Conservation (phyloP, 2,888 invertebrate species). For the Morpho deidamia region DNA sequence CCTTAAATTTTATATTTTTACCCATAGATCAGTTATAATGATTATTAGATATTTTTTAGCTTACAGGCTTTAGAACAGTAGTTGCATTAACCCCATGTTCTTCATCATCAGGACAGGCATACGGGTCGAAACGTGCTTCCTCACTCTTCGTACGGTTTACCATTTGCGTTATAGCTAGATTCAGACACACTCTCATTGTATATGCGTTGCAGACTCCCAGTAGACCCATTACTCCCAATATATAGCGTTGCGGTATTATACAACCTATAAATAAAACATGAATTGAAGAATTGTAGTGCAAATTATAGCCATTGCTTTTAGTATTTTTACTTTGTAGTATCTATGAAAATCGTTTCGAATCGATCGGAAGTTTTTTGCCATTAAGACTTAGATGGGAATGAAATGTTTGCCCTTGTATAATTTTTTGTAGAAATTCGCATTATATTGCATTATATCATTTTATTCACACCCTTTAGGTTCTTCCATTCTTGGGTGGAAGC, state of each 20-base stretch:
- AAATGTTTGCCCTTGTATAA: too few species aligned
- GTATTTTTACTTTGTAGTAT: too few species aligned
- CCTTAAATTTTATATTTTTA: too few species aligned
- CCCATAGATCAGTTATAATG: too few species aligned
- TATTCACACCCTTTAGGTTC: too few species aligned
- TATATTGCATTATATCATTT: too few species aligned
- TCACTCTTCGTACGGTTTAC: slow-evolving; percentile 47
- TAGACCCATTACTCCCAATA: slow-evolving; percentile 85
- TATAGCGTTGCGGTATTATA: slow-evolving; percentile 81
- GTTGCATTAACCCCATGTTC: slow-evolving; percentile 31
- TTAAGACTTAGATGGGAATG: too few species aligned
- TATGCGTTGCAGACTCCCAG: slow-evolving; percentile 85
- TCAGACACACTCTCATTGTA: slow-evolving; percentile 85
- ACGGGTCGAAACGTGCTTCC: slow-evolving; percentile 35
- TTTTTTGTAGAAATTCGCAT: too few species aligned
- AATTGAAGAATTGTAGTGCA: neutral
- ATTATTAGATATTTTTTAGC: slow-evolving; percentile 22
- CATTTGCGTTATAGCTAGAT: slow-evolving; percentile 85
- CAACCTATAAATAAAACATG: slow-evolving; percentile 58
- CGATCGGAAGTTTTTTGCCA: too few species aligned
- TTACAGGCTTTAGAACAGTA: slow-evolving; percentile 44
- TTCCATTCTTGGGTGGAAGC: too few species aligned
- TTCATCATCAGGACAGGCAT: slow-evolving; percentile 52
- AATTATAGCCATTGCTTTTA: too few species aligned
- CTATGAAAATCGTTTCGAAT: too few species aligned